Evolutionary conservation across 2,113 vertebrate genomes (phyloP), one percentile per base, ranked within the genome.

Genomic region (Anarhynchus alexandrinus): DNA sequence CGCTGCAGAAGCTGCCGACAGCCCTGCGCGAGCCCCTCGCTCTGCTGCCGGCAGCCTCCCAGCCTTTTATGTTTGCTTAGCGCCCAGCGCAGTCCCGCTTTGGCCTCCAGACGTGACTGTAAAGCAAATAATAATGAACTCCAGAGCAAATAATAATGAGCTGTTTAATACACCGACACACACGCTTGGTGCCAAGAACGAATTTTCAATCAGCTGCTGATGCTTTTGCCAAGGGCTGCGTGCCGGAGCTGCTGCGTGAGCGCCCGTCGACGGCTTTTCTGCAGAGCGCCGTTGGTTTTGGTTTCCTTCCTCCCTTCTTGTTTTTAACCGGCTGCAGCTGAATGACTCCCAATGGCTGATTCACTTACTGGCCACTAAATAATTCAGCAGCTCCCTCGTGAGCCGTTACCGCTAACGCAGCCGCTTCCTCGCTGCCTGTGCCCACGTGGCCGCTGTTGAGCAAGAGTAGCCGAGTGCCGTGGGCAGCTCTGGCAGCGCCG

Each of bases 51-150:
- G 91, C 95, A 88, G 65, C 80, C 67, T 86, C 89, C 58, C 66
- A 82, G 83, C 73, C 61, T 82, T 29, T 3, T n/a, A 4, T 95
- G 79, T 96, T 95, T 96, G 93, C 92, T 91, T 19, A 93, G 94
- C 81, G 36, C 87, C 93, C 93, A 82, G 93, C 70, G 0, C 90
- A 11, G 20, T 12, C 90, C 88, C 5, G 7, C 86, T 83, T 32
- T 16, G 49, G 92, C 88, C 94, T 86, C 94, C 7, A 11, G 95
- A 95, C 86, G 83, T 93, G 90, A 92, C 95, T 74, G 83, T 38
- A 94, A 92, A 96, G 88, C 94, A 96, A 95, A 97, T 93, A 95
- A 83, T 93, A 86, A 97, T 93, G 95, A 95, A 95, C 91, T 93
- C 66, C 86, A 92, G 91, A 96, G 94, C 95, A 96, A 96, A 97